Percentiles rank a stretch among this genome's conserved stretches.
Evolutionary conservation across 2,888 invertebrate species (phyloP).

Genomic region (Macrophya alboannulata): DNA sequence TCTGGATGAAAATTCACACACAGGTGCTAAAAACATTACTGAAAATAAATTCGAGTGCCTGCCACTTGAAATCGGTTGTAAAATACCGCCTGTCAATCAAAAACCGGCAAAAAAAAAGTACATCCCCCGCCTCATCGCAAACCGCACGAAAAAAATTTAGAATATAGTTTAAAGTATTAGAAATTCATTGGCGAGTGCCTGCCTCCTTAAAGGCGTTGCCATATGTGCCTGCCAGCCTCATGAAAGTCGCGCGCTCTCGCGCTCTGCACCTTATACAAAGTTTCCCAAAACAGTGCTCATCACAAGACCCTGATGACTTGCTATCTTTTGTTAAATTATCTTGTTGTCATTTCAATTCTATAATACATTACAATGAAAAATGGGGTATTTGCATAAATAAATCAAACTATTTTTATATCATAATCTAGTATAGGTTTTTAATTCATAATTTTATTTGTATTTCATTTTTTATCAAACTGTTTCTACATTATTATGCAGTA

Average conservation of each 20-base stretch:
- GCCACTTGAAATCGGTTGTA: conserved; percentile 13
- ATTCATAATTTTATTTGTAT: neutral
- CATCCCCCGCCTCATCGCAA: conserved; percentile 20
- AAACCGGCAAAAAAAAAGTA: neutral
- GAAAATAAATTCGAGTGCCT: neutral
- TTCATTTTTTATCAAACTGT: neutral
- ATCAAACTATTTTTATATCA: conserved; percentile 5
- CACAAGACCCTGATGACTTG: conserved; percentile 2
- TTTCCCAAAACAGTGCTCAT: neutral
- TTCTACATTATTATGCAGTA: neutral
- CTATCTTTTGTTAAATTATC: conserved; percentile 3
- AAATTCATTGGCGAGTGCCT: conserved; percentile 33
- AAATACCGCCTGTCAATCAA: conserved; percentile 15
- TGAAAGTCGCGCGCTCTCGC: conserved; percentile 18
- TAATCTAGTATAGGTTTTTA: neutral
- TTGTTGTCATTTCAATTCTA: neutral
- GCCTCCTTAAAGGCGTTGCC: conserved; percentile 16
- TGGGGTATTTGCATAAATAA: neutral
- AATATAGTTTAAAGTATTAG: conserved; percentile 4
- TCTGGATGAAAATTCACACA: conserved; percentile 19
- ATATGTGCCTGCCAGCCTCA: conserved; percentile 33
- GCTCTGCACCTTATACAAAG: conserved; percentile 3
- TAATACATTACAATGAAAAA: too few species aligned
- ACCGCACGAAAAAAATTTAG: conserved; percentile 6
- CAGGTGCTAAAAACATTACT: conserved; percentile 26